phyloP scores from a whole-genome alignment of 2,888 invertebrate species.

The Cephus spinipes region DNA sequence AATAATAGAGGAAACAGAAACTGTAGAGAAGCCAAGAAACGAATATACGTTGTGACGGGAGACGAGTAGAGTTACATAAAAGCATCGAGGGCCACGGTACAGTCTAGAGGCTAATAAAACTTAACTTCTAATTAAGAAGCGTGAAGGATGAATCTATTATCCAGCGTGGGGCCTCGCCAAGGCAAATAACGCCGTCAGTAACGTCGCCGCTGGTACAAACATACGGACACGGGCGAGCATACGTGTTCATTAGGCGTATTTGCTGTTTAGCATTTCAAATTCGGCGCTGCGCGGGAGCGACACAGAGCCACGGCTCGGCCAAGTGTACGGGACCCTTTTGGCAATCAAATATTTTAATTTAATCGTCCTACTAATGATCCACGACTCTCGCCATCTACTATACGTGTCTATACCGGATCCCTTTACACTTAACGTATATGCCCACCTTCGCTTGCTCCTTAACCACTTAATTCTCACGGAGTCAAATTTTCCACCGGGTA shows the following conservation, averaged over 20 bases:
- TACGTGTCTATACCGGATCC: not conserved
- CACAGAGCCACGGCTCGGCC: slow-evolving; percentile 31
- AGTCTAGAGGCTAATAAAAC: slow-evolving; percentile 62
- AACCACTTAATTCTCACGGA: not conserved
- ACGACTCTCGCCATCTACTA: not conserved
- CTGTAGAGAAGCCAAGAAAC: not conserved
- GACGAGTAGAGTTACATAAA: slow-evolving; percentile 20
- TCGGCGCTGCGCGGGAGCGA: slow-evolving; percentile 40
- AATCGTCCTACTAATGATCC: slow-evolving; percentile 59
- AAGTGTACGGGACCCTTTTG: slow-evolving; percentile 34
- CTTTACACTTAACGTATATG: not conserved
- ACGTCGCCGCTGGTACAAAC: slow-evolving; percentile 62
- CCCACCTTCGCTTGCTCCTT: not conserved
- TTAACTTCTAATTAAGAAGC: slow-evolving; percentile 66
- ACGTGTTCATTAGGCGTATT: slow-evolving; percentile 67
- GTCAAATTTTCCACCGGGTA: not conserved
- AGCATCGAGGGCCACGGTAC: not conserved
- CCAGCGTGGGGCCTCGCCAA: slow-evolving; percentile 38
- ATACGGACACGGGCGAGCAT: slow-evolving; percentile 60
- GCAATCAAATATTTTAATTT: slow-evolving; percentile 67
- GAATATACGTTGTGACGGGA: slow-evolving; percentile 21
- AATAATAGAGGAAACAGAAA: not conserved
- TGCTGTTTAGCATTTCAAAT: slow-evolving; percentile 67
- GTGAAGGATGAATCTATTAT: slow-evolving; percentile 66
- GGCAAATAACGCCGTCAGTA: slow-evolving; percentile 55